Conservation (phyloP, 2,888 invertebrate genomes). For the Drosophila cognata region DNA sequence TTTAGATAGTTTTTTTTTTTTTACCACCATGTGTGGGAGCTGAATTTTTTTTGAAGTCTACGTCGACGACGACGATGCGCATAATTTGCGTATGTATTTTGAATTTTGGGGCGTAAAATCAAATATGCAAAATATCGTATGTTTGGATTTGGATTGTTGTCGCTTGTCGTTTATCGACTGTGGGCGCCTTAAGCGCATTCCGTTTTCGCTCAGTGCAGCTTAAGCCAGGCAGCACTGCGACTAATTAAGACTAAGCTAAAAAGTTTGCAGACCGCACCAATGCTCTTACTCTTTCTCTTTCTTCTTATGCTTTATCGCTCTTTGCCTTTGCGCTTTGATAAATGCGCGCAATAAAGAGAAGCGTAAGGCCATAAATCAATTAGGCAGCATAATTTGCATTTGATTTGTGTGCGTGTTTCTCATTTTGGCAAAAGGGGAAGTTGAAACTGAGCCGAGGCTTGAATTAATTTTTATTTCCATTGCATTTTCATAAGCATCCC, state of each 20-base stretch:
- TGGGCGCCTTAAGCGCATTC: conserved; percentile 36
- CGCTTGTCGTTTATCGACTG: conserved; percentile 8
- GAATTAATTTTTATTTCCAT: conserved; percentile 62
- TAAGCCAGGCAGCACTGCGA: conserved; percentile 29
- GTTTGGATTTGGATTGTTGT: conserved; percentile 47
- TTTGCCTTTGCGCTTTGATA: conserved; percentile 29
- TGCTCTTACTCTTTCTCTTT: conserved; percentile 1
- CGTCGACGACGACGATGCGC: conserved; percentile 67
- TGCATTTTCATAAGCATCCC: conserved; percentile 65
- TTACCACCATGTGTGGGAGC: conserved; percentile 67
- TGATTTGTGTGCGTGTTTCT: conserved; percentile 68
- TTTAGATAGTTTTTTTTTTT: conserved; percentile 51
- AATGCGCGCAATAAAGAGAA: conserved; percentile 62
- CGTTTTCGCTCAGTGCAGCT: conserved; percentile 17
- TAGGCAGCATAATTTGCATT: conserved; percentile 78
- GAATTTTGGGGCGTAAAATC: conserved; percentile 75
- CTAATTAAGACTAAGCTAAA: conserved; percentile 75
- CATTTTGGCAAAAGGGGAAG: conserved; percentile 32
- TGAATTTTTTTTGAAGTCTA: conserved; percentile 42
- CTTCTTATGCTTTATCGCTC: background rate
- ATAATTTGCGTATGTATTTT: conserved; percentile 78
- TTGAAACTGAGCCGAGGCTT: conserved; percentile 38
- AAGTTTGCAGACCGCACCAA: conserved; percentile 62
- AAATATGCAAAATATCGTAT: conserved; percentile 76
- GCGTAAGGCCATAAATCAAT: conserved; percentile 73